Evolutionary conservation across 2,888 invertebrate species (phyloP), one percentile per base, ranked within the genome.

Genomic region (Calameuta pallipes): DNA sequence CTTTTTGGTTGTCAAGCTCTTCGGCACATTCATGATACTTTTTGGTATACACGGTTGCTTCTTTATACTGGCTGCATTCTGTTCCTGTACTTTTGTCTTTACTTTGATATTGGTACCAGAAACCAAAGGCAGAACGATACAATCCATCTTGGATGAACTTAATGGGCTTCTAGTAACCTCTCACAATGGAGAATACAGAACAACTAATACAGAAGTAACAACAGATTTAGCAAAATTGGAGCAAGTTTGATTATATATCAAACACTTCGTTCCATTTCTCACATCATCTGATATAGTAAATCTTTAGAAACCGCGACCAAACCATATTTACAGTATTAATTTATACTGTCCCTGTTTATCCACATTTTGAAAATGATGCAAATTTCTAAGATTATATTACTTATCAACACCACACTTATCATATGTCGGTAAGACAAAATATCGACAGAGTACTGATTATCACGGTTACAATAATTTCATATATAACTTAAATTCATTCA

Each of bases 41-140:
- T 12, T 90, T 2, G 90, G 88, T 30, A 87, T 88, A 56, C 82
- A 88, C 74, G 89, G 88, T 1, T 91, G 90, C 74, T 91, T 91
- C 80, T 88, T 89, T 30, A 30, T 90, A 0, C 82, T 92, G 15
- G 84, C 87, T 0, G 75, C 73, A 0, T 87, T 80, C 35, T 91
- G 91, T 80, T 80, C 80, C 1, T 75, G 34, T 1, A 86, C 77
- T 4, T 88, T 89, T 75, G 4, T 87, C 0, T 90, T 91, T 33
- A 81, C 85, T 4, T 82, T 86, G 6, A 1, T 85, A 0, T 35
- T 90, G 23, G 69, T 91, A 0, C 91, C 91, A 1, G 91, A 91
- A 79, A 91, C 91, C 1, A 91, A 90, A 74, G 91, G 91, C 4
- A 82, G 84, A n/a, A 83, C 85, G 0, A 82, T 90, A 23, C 89